Percentiles rank a stretch among this genome's conserved stretches.
phyloP scores from a whole-genome alignment of 2,888 invertebrate species.

The Tridacna gigas region DNA sequence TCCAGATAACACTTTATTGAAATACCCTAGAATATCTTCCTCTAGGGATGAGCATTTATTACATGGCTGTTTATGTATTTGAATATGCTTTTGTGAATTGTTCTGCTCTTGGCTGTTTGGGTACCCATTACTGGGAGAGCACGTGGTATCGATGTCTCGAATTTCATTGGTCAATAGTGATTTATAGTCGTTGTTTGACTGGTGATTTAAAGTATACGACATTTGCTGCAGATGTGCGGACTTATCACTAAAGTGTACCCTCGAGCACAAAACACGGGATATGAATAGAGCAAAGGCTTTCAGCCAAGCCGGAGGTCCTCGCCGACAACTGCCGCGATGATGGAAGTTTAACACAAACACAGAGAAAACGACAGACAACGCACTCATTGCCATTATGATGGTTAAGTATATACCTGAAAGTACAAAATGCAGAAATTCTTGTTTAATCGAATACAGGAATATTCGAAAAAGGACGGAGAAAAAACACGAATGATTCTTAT shows the following conservation, averaged over 20 bases:
- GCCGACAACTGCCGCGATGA: slow-evolving; percentile 78
- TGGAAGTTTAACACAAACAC: slow-evolving; percentile 85
- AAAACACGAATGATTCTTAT: too few species aligned
- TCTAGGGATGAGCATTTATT: slow-evolving; percentile 14
- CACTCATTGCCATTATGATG: slow-evolving; percentile 85
- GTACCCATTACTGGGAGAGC: slow-evolving; percentile 12
- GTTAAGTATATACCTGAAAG: slow-evolving; percentile 85
- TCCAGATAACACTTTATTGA: slow-evolving; percentile 74
- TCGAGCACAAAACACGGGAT: slow-evolving; percentile 71
- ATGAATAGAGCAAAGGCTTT: slow-evolving; percentile 72
- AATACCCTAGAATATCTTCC: slow-evolving; percentile 76
- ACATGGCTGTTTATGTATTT: slow-evolving; percentile 4
- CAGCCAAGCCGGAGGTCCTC: slow-evolving; percentile 80
- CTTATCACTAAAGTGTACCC: slow-evolving; percentile 44
- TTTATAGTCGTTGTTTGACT: slow-evolving; percentile 25
- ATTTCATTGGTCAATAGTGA: slow-evolving; percentile 24
- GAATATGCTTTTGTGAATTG: slow-evolving; percentile 7
- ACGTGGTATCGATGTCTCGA: slow-evolving; percentile 23
- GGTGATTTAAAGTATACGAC: background rate
- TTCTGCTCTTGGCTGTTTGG: slow-evolving; percentile 13
- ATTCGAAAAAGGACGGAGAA: too few species aligned
- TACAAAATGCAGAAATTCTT: background rate
- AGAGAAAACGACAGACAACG: slow-evolving; percentile 84
- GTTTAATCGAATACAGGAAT: background rate
- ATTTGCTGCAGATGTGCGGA: background rate